These are phyloP conservation scores for Rhagologus leucostigma DNA, from an alignment of 2,113 vertebrate species.

Conservation along the genomic window DNA sequence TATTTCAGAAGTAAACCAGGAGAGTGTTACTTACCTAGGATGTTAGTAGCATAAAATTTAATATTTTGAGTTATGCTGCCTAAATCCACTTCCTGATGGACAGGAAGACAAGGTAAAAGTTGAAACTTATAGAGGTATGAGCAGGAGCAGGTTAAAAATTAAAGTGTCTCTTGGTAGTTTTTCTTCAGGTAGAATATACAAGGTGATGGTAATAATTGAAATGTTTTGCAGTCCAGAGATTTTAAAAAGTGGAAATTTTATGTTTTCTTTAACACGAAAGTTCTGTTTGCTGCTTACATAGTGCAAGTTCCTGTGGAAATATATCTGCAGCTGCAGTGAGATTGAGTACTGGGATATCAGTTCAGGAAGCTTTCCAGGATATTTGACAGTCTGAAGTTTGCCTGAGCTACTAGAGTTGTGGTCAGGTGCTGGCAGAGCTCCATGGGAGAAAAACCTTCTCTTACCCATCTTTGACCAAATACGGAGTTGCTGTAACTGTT, in stretches of 20 bases:
- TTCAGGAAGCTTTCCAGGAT: slow-evolving; percentile 36
- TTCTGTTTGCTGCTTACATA: rapidly evolving
- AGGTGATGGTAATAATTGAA: not conserved
- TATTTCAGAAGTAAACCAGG: not conserved
- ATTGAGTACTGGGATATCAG: not conserved
- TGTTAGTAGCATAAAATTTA: not conserved
- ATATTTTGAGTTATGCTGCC: not conserved
- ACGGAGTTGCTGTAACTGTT: not conserved
- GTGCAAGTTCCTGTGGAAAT: not conserved
- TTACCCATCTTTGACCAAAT: slow-evolving; percentile 7
- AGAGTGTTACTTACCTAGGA: not conserved
- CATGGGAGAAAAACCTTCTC: not conserved
- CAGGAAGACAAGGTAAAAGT: not conserved
- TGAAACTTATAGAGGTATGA: not conserved
- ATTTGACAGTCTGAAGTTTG: not conserved
- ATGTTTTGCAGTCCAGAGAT: not conserved
- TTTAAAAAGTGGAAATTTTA: not conserved
- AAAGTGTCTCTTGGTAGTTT: not conserved
- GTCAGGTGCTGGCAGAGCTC: slow-evolving; percentile 32
- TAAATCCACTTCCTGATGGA: not conserved
- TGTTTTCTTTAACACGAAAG: not conserved
- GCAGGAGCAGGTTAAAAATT: not conserved
- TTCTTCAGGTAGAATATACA: not conserved
- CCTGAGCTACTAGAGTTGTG: slow-evolving; percentile 23
- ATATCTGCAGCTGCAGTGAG: not conserved